Conservation (phyloP, 2,888 invertebrate species). For the Scaptomyza tumidula region DNA sequence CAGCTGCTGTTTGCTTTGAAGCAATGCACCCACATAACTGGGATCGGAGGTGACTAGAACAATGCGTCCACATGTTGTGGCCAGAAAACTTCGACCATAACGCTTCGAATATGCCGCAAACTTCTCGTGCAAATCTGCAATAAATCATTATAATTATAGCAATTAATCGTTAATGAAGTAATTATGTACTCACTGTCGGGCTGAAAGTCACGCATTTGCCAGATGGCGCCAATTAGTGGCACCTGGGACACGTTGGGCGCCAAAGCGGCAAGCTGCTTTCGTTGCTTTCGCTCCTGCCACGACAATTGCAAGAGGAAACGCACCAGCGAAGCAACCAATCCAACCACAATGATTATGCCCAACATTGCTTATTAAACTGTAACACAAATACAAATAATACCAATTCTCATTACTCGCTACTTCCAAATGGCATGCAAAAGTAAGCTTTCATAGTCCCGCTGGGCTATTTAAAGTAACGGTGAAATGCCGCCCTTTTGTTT, state of each 20-base stretch:
- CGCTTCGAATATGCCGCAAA: constrained; percentile 58
- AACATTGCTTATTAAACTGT: constrained; percentile 31
- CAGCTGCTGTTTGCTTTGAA: constrained; percentile 75
- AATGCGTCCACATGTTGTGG: constrained; percentile 56
- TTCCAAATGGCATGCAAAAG: not conserved
- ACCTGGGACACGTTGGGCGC: constrained; percentile 76
- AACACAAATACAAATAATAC: not conserved
- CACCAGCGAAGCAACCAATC: constrained; percentile 35
- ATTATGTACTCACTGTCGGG: constrained; percentile 74
- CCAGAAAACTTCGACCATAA: constrained; percentile 75
- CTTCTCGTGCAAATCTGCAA: constrained; percentile 69
- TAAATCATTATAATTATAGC: too few species aligned
- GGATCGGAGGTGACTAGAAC: constrained; percentile 77
- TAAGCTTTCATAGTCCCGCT: not conserved
- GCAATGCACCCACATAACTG: constrained; percentile 71
- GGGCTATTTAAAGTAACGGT: not conserved
- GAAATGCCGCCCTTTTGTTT: not conserved
- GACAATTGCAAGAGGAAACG: constrained; percentile 30
- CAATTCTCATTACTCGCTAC: not conserved
- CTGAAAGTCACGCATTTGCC: constrained; percentile 70
- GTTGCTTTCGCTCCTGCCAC: constrained; percentile 41
- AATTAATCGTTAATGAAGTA: too few species aligned
- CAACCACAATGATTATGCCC: constrained; percentile 14
- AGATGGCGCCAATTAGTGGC: constrained; percentile 77
- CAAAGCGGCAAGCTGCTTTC: constrained; percentile 25